Evolutionary conservation across 23 tunicate species (phyloP).

Genomic region (Phallusia fumigata): DNA sequence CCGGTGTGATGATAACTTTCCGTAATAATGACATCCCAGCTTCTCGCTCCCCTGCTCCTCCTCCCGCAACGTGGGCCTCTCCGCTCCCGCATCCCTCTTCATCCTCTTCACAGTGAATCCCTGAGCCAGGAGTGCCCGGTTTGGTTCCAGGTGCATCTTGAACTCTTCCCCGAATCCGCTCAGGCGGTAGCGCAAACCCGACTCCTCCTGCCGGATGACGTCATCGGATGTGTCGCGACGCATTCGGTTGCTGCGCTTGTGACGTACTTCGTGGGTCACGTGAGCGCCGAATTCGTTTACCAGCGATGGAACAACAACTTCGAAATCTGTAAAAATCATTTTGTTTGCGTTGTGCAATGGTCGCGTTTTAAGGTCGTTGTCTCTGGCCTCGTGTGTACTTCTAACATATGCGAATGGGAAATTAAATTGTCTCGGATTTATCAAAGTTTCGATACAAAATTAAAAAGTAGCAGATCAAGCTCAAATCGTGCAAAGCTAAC

Average conservation of each 20-base stretch:
- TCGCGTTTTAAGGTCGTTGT: too few species aligned
- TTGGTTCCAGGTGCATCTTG: slow-evolving; percentile 41
- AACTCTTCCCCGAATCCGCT: slow-evolving; percentile 46
- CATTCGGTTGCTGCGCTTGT: slow-evolving; percentile 27
- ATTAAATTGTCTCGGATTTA: too few species aligned
- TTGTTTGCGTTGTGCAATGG: too few species aligned
- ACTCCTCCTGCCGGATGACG: slow-evolving; percentile 21
- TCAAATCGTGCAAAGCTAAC: too few species aligned
- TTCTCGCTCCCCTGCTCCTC: slow-evolving; percentile 46
- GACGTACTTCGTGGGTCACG: slow-evolving; percentile 49
- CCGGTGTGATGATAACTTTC: slow-evolving; percentile 66
- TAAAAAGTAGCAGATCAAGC: too few species aligned
- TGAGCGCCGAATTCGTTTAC: slow-evolving; percentile 27
- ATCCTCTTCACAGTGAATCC: slow-evolving; percentile 48
- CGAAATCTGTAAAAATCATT: slow-evolving; percentile 28
- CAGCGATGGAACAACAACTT: slow-evolving; percentile 45
- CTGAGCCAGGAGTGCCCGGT: slow-evolving; percentile 42
- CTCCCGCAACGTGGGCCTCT: not conserved
- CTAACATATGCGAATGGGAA: too few species aligned
- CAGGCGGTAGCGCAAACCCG: slow-evolving; percentile 33
- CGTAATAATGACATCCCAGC: slow-evolving; percentile 71
- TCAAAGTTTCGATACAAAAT: too few species aligned
- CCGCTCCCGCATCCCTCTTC: slow-evolving; percentile 9
- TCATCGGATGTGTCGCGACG: slow-evolving; percentile 33
- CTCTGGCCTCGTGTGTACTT: too few species aligned